phyloP scores from a whole-genome alignment of 2,797 vertebrate genomes.

The Myotis planiceps region DNA sequence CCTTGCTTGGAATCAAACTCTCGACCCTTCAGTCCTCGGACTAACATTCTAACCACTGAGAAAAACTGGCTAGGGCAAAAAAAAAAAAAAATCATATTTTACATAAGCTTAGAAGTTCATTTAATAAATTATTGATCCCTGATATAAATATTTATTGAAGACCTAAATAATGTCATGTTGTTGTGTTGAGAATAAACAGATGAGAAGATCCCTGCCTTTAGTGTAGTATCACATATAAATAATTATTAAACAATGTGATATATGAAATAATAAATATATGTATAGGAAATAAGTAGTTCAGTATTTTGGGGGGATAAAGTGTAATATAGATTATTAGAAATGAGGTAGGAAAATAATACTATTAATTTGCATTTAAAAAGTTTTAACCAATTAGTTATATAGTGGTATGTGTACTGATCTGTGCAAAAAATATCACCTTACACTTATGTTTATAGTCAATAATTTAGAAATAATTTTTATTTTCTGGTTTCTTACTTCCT shows the following conservation, averaged over 20 bases:
- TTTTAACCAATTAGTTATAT: not conserved
- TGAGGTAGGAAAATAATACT: not conserved
- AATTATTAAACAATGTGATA: not conserved
- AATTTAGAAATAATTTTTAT: slow-evolving; percentile 33
- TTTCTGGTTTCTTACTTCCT: not conserved
- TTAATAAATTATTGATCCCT: slow-evolving; percentile 40
- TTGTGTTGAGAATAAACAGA: not conserved
- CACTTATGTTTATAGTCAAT: not conserved
- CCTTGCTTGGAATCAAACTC: too few species aligned
- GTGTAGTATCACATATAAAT: not conserved
- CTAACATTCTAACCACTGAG: too few species aligned
- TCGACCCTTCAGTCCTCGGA: too few species aligned
- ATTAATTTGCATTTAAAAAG: not conserved
- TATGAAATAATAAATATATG: not conserved
- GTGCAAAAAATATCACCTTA: not conserved
- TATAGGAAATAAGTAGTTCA: not conserved
- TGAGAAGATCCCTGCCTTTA: not conserved
- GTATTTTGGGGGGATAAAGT: not conserved
- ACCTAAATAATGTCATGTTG: not conserved
- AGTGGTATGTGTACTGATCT: not conserved
- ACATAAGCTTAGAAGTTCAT: not conserved
- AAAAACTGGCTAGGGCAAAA: too few species aligned
- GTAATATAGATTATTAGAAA: not conserved
- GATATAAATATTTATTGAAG: slow-evolving; percentile 12
- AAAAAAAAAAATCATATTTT: slow-evolving; percentile 12